These are phyloP conservation scores for Empis livida DNA, from an alignment of 2,888 invertebrate genomes.

Conservation along the genomic window DNA sequence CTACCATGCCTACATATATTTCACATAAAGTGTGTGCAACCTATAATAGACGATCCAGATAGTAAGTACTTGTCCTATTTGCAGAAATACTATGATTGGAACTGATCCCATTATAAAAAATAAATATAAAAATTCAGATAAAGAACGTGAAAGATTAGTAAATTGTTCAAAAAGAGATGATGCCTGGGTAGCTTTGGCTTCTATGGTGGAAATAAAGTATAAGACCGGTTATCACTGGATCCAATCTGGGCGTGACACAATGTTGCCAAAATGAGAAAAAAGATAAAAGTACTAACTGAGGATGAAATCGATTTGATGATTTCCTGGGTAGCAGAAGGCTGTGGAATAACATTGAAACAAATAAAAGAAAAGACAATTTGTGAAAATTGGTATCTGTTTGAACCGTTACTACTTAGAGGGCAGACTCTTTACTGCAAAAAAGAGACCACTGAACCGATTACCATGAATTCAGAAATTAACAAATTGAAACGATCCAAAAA, in stretches of 20 bases:
- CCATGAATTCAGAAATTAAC: slow-evolving; percentile 3
- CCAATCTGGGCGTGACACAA: not conserved
- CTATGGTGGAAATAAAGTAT: not conserved
- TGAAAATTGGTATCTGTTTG: not conserved
- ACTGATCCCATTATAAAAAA: not conserved
- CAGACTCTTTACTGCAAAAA: not conserved
- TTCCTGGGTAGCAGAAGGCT: slow-evolving; percentile 1
- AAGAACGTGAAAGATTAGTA: not conserved
- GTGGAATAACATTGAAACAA: not conserved
- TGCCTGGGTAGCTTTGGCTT: not conserved
- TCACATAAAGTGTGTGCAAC: not conserved
- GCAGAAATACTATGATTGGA: not conserved
- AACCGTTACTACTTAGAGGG: not conserved
- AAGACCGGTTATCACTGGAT: not conserved
- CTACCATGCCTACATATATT: not conserved
- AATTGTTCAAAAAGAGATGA: not conserved
- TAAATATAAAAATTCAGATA: not conserved
- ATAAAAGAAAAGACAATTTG: not conserved
- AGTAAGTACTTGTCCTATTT: not conserved
- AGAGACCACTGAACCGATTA: not conserved
- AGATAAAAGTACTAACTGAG: not conserved
- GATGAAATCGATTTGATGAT: not conserved
- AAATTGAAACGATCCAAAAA: slow-evolving; percentile 3
- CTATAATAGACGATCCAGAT: not conserved
- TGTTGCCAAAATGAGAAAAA: not conserved